Conservation (phyloP, 2,797 vertebrate species). For the Pelochelys cantorii region DNA sequence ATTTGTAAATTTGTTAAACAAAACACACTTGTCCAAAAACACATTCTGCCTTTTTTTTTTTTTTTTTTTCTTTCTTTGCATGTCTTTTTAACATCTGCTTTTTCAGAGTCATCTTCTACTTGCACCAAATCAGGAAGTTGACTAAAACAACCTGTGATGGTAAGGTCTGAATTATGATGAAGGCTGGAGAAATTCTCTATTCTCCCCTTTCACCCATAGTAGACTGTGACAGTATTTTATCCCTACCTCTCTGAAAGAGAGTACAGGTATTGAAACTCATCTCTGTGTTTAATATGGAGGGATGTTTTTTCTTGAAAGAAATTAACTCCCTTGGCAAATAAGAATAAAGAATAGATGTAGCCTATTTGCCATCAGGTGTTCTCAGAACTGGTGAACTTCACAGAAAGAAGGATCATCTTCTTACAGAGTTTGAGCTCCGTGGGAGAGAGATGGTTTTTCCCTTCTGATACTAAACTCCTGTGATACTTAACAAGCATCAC, state of each 20-base stretch:
- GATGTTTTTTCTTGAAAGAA: background rate
- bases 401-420: background rate
- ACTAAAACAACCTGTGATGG: background rate
- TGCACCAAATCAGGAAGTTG: background rate
- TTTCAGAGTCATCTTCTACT: background rate
- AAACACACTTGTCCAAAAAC: too few species aligned
- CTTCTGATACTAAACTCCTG: background rate
- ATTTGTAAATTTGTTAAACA: background rate
- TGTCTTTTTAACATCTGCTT: background rate
- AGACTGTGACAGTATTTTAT: background rate
- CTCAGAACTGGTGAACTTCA: background rate
- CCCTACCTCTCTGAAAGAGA: background rate
- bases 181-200: background rate
- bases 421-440: background rate
- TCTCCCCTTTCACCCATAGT: background rate
- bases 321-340: background rate
- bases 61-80: background rate
- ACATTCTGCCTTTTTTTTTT: background rate
- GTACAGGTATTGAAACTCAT: background rate
- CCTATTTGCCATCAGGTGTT: background rate
- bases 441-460: background rate
- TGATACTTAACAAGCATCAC: background rate
- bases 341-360: background rate
- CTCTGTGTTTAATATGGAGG: conserved; percentile 14
- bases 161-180: background rate